A percentile compares a stretch with the other conserved stretches of the same genome.
Evolutionary conservation across 2,113 vertebrate species (phyloP).

Genomic region (Callaeas wilsoni): DNA sequence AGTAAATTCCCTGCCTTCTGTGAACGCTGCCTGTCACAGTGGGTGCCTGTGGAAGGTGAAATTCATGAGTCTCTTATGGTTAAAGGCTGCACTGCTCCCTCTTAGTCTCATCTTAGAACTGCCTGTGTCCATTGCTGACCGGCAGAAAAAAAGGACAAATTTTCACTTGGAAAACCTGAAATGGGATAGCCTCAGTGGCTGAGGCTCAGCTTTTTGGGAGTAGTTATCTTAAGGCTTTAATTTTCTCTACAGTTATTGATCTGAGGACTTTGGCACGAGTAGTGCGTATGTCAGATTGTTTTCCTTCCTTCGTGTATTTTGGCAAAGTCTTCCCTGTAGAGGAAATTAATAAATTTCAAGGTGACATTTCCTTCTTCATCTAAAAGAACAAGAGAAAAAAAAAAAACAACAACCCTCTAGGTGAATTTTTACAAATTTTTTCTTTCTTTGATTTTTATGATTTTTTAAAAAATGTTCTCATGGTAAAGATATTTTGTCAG

Average conservation of each 20-base stretch:
- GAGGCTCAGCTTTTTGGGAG: background rate
- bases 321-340: background rate
- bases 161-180: background rate
- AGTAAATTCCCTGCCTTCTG: background rate
- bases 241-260: background rate
- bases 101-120: background rate
- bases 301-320: background rate
- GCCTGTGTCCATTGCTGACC: background rate
- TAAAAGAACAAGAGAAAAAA: background rate
- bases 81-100: background rate
- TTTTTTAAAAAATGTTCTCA: background rate
- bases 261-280: background rate
- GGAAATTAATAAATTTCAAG: slow-evolving; percentile 21
- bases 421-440: background rate
- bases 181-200: background rate
- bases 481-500: background rate
- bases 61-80: background rate
- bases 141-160: background rate
- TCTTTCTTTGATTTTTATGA: background rate
- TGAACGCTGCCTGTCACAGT: fast-evolving
- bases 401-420: background rate
- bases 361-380: slow-evolving; percentile 13
- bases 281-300: background rate
- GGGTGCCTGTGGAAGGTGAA: background rate
- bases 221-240: background rate